Percentiles rank a stretch among this genome's conserved stretches.
Evolutionary conservation across 2,113 vertebrate species (phyloP).

Genomic region (Myotis davidii): DNA sequence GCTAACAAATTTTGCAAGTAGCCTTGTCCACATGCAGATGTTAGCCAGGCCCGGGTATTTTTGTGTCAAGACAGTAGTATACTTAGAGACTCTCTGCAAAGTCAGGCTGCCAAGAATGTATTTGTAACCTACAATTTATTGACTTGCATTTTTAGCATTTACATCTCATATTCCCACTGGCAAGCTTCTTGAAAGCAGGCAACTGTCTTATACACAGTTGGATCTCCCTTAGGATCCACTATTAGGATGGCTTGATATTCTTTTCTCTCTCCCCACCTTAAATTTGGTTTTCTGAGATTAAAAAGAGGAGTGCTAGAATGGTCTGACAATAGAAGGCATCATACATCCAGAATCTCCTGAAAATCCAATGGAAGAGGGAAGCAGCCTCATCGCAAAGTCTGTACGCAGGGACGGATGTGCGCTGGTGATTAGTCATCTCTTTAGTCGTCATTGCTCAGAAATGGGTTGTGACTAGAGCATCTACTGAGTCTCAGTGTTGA

Average conservation of each 20-base stretch:
- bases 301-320: background rate
- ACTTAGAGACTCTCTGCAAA: background rate
- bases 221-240: background rate
- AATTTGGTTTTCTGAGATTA: background rate
- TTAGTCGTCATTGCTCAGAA: too few species aligned
- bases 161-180: background rate
- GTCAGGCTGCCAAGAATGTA: constrained; percentile 23
- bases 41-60: background rate
- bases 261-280: background rate
- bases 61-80: background rate
- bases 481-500: background rate
- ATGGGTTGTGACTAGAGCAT: background rate
- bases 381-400: background rate
- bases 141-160: constrained; percentile 37
- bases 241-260: background rate
- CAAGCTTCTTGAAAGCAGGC: background rate
- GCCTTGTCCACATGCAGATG: background rate
- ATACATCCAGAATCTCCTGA: background rate
- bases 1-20: background rate
- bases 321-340: background rate
- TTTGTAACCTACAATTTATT: constrained; percentile 1
- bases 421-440: background rate
- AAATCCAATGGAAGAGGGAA: background rate
- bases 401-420: accelerated
- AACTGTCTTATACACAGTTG: background rate